Evolutionary conservation across 2,888 invertebrate genomes (phyloP), one percentile per base, ranked within the genome.

Genomic region (Pammene fasciana): DNA sequence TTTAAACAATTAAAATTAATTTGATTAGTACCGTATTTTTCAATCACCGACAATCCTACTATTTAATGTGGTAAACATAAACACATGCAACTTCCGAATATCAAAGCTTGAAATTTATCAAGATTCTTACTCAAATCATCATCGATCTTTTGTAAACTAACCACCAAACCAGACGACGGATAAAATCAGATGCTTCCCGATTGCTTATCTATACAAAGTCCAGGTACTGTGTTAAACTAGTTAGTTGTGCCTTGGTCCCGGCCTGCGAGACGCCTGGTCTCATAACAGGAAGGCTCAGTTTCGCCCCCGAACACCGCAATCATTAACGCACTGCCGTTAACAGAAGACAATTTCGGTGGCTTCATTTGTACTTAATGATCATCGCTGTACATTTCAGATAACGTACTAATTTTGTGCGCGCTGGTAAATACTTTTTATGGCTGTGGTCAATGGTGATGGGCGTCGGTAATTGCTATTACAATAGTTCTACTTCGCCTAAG

Each of bases 231-330:
- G 45, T 61, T 48, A 52, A 48, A 26, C 43, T 45, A 59, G n/a
- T 43, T 26, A 57, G 41, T 45, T 14, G 38, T 41, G 36, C 16
- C 38, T 4, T 38, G 36, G 18, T 50, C 18, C 79, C 81, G 79
- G 82, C 82, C 81, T 80, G 77, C 72, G 68, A 74, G 72, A 72
- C 74, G 79, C 77, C 26, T 26, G 2, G 26, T 4, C 81, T 84
- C 79, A 85, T 86, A 88, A 88, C 88, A 83, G 84, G 87, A 88
- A 87, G 86, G 88, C 88, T 86, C 80, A 87, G 87, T 89, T 88
- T 88, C 85, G 86, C 83, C 82, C 81, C 82, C 85, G 80, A 86
- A 74, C 76, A 79, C 70, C 77, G 78, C 82, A 81, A 85, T 86
- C 84, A 86, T 87, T 86, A 88, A 82, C 79, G 82, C 79, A 78